Base-by-base conservation (phyloP, 2,797 vertebrate genomes). In the Kryptolebias ocellatus region DNA sequence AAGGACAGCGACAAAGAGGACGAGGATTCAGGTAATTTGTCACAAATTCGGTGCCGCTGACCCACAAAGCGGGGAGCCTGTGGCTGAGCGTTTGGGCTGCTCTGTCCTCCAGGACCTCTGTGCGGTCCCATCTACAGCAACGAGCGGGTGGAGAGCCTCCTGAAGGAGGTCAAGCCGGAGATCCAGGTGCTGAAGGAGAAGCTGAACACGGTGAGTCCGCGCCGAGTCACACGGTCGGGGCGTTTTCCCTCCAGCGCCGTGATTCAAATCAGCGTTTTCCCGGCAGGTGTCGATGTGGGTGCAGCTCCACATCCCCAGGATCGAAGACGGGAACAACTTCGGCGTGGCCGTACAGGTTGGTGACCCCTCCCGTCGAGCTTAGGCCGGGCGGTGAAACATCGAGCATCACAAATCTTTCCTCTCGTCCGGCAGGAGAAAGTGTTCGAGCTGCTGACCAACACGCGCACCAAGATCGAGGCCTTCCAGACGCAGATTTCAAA, bases 291-390 rank as follows among this genome's bases (percentile, higher is more conserved):
- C 95, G 1, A 94, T 96, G 85, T 98, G 96, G 96, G 82, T 98
- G 52, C 96, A 98, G 39, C 94, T 98, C 27, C 95, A 95, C 80
- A 93, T 98, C 64, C 96, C 96, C 9, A 94, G 86, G 80, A 95
- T 98, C 82, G 96, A 97, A 66, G 96, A 98, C 29, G 96, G 96
- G 0, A 95, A 98, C 87, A 98, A 98, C 86, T 98, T 98, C 72
- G 96, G 96, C 9, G 96, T 98, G 37, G 94, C 95, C 2, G 95
- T 98, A 11, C 96, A 97, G 95, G 96, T 97, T 6, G 57, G 91
- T 72, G 16, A 12, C 5, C 4, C 11, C 12, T 11, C 6, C 1
- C n/a, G 2, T 8, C 16, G 3, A 7, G 6, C 9, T 20, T 11
- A 1, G 20, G 20, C 20, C 20, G 20, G 20, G 20, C 20, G 20